phyloP scores from a whole-genome alignment of 2,797 vertebrate genomes.

The Manis pentadactyla region DNA sequence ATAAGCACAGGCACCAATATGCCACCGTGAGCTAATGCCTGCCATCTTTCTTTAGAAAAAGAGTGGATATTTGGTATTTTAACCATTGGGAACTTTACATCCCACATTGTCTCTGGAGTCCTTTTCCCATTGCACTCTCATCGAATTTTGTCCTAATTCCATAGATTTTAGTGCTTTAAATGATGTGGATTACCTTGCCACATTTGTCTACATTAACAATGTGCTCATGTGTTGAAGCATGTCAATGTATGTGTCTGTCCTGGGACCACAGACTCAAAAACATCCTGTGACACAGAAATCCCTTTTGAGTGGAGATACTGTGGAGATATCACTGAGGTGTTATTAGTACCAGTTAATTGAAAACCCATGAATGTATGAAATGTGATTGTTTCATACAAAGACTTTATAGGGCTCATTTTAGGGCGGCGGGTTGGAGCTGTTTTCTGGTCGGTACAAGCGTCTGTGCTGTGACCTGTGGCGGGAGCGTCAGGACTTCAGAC shows the following conservation, averaged over 20 bases:
- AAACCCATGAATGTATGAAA: too few relatives aligned
- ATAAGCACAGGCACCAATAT: neutral
- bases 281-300: too few relatives aligned
- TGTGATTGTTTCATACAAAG: accelerated
- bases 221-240: too few relatives aligned
- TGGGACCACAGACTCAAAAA: neutral
- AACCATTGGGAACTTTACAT: neutral
- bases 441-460: neutral
- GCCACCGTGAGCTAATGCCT: neutral
- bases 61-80: neutral
- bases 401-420: neutral
- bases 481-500: neutral
- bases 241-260: neutral
- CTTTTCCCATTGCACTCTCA: accelerated
- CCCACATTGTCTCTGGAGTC: neutral
- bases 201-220: neutral
- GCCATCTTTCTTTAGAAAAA: neutral
- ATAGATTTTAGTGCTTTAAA: neutral
- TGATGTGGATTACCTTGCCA: accelerated
- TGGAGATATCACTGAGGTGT: neutral
- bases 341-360: neutral
- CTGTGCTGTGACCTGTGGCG: accelerated
- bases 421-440: too few relatives aligned
- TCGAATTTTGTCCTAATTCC: neutral
- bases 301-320: neutral